Conservation (phyloP, 2,797 vertebrate genomes). For the Myotis vivesi region DNA sequence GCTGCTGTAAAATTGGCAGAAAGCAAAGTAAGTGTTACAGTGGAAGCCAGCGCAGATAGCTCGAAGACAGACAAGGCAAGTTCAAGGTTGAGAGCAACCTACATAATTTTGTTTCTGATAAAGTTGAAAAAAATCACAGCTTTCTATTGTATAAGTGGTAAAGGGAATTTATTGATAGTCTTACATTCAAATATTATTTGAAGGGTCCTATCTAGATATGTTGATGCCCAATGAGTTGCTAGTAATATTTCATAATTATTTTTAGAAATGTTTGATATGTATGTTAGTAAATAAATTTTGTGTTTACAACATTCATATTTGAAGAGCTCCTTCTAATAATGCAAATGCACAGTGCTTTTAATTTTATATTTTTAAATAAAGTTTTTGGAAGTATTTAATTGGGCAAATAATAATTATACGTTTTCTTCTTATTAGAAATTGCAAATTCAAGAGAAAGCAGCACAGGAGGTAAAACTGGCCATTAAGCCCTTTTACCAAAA, state of each 20-base stretch:
- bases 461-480: constrained; percentile 95
- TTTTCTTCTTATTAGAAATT: constrained; percentile 88
- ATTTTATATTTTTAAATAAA: constrained; percentile 16
- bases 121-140: neutral
- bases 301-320: constrained; percentile 11
- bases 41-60: constrained; percentile 93
- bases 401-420: constrained; percentile 40
- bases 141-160: neutral
- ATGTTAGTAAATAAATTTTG: constrained; percentile 16
- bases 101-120: constrained; percentile 48
- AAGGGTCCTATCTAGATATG: neutral
- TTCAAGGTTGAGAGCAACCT: constrained; percentile 74
- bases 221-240: constrained; percentile 21
- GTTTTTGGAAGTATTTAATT: neutral
- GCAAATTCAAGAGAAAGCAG: constrained; percentile 95
- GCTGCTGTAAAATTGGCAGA: constrained; percentile 86
- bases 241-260: constrained; percentile 33
- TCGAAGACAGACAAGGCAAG: constrained; percentile 97
- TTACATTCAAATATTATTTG: neutral
- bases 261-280: constrained; percentile 44
- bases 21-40: constrained; percentile 85
- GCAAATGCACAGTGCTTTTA: neutral
- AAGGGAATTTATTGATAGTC: neutral
- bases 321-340: neutral
- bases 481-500: constrained; percentile 99